Base-by-base conservation (phyloP, 1,140 invertebrate genomes). In the Pseudomyrmex flavicornis region DNA sequence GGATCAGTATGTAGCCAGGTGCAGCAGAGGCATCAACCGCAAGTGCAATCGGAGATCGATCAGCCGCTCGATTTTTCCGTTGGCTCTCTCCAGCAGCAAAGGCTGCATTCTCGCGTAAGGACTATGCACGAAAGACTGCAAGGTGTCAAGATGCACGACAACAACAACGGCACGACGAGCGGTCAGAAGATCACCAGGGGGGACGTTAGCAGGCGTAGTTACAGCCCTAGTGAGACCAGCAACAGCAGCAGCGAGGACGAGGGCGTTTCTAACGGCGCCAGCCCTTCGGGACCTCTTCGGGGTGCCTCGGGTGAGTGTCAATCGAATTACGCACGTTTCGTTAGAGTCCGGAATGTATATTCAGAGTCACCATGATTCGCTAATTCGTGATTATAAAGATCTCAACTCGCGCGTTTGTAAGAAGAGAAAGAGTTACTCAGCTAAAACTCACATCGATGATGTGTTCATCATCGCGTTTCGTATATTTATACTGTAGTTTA, bases 41-140 rank as follows among this genome's bases (percentile, higher is more conserved):
- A 91, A 85, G 74, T 87, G 13, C 89, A 93, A 74, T 89, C 91
- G 13, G 93, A 94, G 10, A 91, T 93, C 48, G 94, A 94, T 82
- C 94, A 94, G 66, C 94, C 94, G 1, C 85, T 94, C 2, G 94
- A 94, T 68, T 94, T 94, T 74, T 94, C 94, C 44, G 94, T 94
- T 62, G 94, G 93, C 12, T 93, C 93, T 0, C 74, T 94, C 56
- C 93, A 94, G 52, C 94, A 94, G 70, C 92, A 92, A 17, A 91
- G 91, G 86, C 84, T 93, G 56, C 91, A 93, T 26, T 87, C 92
- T 13, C 85, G 90, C 52, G 85, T 85, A 3, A 92, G 91, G 83
- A 92, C 88, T 68, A 91, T 93, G 76, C 91, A 93, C 69, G 93
- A 92, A 58, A 91, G 91, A 69, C 72, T 93, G 7, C 93, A 93